phyloP scores from a whole-genome alignment of 2,888 invertebrate species.

The Volucella inflata region DNA sequence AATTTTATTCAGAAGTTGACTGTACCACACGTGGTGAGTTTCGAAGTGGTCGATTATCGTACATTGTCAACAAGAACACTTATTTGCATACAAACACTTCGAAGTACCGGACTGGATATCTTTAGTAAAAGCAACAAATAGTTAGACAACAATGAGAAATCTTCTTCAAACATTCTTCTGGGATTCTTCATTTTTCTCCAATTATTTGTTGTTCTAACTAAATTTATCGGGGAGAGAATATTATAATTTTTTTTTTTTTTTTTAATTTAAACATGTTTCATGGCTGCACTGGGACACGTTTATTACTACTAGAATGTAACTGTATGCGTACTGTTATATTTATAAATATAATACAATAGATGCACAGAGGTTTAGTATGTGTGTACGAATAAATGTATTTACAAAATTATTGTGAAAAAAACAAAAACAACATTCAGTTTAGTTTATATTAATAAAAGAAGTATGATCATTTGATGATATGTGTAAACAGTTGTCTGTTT shows the following conservation, averaged over 20 bases:
- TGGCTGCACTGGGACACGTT: conserved; percentile 47
- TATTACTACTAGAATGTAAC: conserved; percentile 35
- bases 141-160: conserved; percentile 23
- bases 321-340: conserved; percentile 67
- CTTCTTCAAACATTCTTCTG: conserved; percentile 11
- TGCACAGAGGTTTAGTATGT: conserved; percentile 55
- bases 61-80: conserved; percentile 57
- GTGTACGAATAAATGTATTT: conserved; percentile 51
- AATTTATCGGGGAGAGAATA: no score
- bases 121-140: conserved; percentile 27
- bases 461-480: conserved; percentile 65
- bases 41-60: conserved; percentile 56
- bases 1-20: conserved; percentile 79
- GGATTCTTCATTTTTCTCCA: background rate
- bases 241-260: conserved; percentile 22
- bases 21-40: conserved; percentile 54
- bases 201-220: background rate
- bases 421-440: conserved; percentile 43
- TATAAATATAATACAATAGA: conserved; percentile 50
- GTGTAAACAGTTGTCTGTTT: conserved; percentile 3
- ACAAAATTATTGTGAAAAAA: conserved; percentile 67
- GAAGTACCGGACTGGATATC: conserved; percentile 66
- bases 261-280: conserved; percentile 38
- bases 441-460: conserved; percentile 69
- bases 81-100: conserved; percentile 67